Conservation (phyloP, 2,113 vertebrate genomes). For the Bagarius yarrelli region DNA sequence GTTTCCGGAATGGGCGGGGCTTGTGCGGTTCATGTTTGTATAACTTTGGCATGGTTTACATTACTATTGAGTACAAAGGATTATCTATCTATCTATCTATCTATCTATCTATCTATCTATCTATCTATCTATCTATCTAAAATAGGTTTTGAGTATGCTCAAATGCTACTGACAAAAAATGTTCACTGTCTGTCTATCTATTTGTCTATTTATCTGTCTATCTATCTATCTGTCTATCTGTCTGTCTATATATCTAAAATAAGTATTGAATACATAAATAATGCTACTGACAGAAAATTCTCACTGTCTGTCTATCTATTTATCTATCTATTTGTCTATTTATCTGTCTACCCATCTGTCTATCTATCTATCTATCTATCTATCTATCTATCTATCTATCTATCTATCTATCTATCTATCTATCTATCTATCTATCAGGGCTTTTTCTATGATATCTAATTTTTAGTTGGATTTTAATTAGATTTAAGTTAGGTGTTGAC, state of each 20-base stretch:
- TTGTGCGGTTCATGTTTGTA: background rate
- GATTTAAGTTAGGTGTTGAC: constrained; percentile 16
- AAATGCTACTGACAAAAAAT: too few species aligned
- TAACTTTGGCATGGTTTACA: background rate
- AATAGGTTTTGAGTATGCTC: too few species aligned
- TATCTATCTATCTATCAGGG: background rate
- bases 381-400: constrained; percentile 2
- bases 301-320: too few species aligned
- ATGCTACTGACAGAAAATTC: too few species aligned
- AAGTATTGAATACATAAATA: too few species aligned
- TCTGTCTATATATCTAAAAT: too few species aligned
- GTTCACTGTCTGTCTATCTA: too few species aligned
- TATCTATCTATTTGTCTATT: too few species aligned
- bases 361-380: background rate
- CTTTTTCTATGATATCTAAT: constrained; percentile 8
- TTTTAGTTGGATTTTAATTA: constrained; percentile 27
- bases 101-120: background rate
- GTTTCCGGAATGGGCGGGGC: background rate
- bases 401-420: background rate
- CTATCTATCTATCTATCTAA: background rate
- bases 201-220: too few species aligned
- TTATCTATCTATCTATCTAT: background rate
- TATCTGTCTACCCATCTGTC: too few species aligned
- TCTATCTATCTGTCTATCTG: too few species aligned
- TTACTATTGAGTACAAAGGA: background rate